A percentile compares a stretch with the other conserved stretches of the same genome.
Evolutionary conservation across 92 coral and sea anemone genomes (phyloP).

Genomic region (Phenganax subtilis): DNA sequence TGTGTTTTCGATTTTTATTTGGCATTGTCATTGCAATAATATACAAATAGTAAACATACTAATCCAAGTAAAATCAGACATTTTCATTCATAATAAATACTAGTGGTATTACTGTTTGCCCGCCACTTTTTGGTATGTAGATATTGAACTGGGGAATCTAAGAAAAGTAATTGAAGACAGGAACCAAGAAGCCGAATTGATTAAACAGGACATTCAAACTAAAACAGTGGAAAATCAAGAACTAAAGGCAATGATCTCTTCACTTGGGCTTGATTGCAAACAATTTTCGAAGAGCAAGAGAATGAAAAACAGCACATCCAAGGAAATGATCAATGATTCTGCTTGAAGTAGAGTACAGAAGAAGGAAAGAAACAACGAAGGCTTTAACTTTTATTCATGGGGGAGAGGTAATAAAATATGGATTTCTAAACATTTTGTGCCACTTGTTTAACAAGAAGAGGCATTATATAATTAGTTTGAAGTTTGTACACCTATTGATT

Average conservation of each 20-base stretch:
- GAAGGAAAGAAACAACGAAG: conserved; percentile 50
- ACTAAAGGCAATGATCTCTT: conserved; percentile 45
- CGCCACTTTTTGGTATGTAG: not conserved
- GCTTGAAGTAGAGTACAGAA: conserved; percentile 34
- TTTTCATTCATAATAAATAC: not conserved
- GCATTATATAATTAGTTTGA: not conserved
- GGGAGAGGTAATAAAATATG: conserved; percentile 27
- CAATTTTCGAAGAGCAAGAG: conserved; percentile 54
- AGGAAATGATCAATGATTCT: conserved; percentile 42
- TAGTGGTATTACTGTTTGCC: not conserved
- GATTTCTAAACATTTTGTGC: not conserved
- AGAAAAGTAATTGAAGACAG: not conserved
- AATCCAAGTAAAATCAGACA: not conserved
- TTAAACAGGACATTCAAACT: not conserved
- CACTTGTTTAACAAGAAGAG: not conserved
- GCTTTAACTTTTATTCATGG: conserved; percentile 52
- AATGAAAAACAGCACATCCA: conserved; percentile 53
- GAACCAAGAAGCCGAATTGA: not conserved
- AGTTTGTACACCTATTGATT: not conserved
- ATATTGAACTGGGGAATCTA: conserved; percentile 2
- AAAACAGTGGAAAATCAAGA: conserved; percentile 1
- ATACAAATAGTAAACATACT: not conserved
- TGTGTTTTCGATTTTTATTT: not conserved
- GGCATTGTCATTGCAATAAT: not conserved
- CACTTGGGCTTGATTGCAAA: conserved; percentile 54